Evolutionary conservation across 2,113 vertebrate species (phyloP), one percentile per base, ranked within the genome.

Genomic region (Columba janthina): DNA sequence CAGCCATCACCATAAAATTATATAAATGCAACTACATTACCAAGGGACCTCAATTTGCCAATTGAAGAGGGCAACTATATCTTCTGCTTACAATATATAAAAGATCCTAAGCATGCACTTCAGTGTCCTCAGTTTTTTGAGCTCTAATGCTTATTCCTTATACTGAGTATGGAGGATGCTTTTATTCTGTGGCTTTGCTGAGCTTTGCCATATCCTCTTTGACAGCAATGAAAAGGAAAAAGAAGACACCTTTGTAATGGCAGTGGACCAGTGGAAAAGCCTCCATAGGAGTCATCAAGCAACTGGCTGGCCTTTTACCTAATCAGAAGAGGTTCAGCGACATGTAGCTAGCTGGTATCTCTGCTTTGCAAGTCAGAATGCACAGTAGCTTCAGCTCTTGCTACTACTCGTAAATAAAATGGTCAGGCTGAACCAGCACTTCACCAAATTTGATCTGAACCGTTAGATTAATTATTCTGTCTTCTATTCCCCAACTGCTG

Each of bases 21-120:
- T 83, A 89, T 54, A 90, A 93, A 92, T 80, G 78, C 40, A 89
- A 53, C 48, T 74, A 34, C 50, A 74, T 94, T 89, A 51, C 29
- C 72, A 91, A 58, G 72, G 56, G 56, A 90, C 24, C 11, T 91
- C 46, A 88, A 48, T 91, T 73, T 90, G 28, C 67, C 74, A 85
- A 20, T 2, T 69, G 56, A 96, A 91, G 42, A 85, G 15, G 42
- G 64, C 46, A 93, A 62, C 22, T 84, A 42, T 18, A 54, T 85
- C 83, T 96, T 88, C 75, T 82, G 34, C 60, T 89, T 91, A 58
- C 36, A 77, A 74, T 60, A 53, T 12, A 53, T 77, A 83, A 65
- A 85, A 88, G 18, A 67, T 29, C 25, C 50, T 42, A 61, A 79
- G 54, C 57, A 84, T 22, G 38, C 34, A 70, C 32, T 87, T 66